phyloP scores from a whole-genome alignment of 2,888 invertebrate species.

The Microplitis manilae region DNA sequence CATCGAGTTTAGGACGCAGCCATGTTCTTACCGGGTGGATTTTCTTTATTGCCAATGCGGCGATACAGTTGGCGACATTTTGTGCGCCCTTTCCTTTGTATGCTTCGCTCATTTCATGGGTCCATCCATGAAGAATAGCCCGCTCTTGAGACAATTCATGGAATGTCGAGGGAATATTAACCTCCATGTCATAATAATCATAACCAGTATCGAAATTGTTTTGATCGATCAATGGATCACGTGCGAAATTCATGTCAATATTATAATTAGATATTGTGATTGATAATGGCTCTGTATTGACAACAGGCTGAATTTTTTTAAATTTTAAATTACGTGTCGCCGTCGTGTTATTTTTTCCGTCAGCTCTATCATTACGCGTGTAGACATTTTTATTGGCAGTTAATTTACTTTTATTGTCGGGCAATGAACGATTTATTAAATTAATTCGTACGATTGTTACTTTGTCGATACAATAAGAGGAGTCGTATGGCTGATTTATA shows the following conservation, averaged over 20 bases:
- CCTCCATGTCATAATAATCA: conserved; percentile 59
- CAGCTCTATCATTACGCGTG: not conserved
- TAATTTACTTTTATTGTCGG: conserved; percentile 51
- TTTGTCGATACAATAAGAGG: conserved; percentile 62
- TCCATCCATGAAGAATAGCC: conserved; percentile 63
- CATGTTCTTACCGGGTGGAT: conserved; percentile 62
- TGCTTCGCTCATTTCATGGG: conserved; percentile 58
- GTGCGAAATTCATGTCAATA: conserved; percentile 58
- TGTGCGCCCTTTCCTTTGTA: conserved; percentile 64
- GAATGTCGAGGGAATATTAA: conserved; percentile 63
- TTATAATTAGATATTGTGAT: conserved; percentile 62
- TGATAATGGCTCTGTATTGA: conserved; percentile 55
- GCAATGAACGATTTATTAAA: conserved; percentile 51
- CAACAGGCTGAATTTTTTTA: conserved; percentile 35
- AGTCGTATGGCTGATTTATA: conserved; percentile 56
- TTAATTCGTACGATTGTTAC: conserved; percentile 55
- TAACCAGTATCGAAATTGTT: conserved; percentile 60
- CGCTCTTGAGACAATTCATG: conserved; percentile 51
- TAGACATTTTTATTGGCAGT: conserved; percentile 53
- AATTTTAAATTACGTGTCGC: conserved; percentile 45
- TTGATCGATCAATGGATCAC: conserved; percentile 56
- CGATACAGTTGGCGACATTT: conserved; percentile 60
- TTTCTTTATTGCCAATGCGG: conserved; percentile 60
- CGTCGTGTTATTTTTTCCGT: too few species aligned
- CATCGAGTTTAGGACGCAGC: conserved; percentile 61